Evolutionary conservation across 2,797 vertebrate genomes (phyloP), one percentile per base, ranked within the genome.

Genomic region (Babyrousa celebensis): DNA sequence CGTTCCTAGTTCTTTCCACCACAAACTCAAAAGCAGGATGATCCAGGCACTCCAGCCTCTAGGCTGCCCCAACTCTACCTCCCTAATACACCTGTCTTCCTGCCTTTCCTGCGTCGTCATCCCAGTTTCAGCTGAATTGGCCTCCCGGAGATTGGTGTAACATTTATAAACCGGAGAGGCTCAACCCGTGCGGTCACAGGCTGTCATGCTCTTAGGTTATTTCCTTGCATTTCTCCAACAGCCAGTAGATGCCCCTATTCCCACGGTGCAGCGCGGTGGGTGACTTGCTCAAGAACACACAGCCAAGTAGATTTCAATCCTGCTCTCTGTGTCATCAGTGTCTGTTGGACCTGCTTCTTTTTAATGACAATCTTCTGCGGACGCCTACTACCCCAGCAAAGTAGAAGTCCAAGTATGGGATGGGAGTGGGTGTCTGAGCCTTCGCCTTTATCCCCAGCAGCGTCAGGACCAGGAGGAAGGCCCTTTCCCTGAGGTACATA

Each of bases 181-280:
- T 21, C 17, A 16, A 2, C 56, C 29, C 12, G 0, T 20, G 32
- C 17, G n/a, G 2, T 14, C 67, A 36, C 62, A 36, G 0, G 0
- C 4, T 3, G 17, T 54, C 1, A 0, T 29, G n/a, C 60, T 74
- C 15, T 40, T 36, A 58, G 36, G 9, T 5, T 6, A 6, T 23
- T 48, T 62, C 32, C 58, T 67, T 8, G 8, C 43, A 1, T 70
- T 75, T 88, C 56, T 68, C 32, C 75, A 32, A 25, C 8, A 48
- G 48, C 6, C 56, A 18, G 20, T 1, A 2, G 4, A 1, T 5
- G 5, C 7, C 21, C 80, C 36, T 21, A 3, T 29, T 75, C 52
- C 32, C 6, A 0, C 2, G 0, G 0, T 0, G 1, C 0, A 25
- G 21, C 36, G 20, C 21, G 15, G 9, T 16, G 58, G 16, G 70